Percentiles rank a stretch among this genome's conserved stretches.
Evolutionary conservation across 37 sponge, comb jelly and placozoan genomes (phyloP).

Genomic region (Cliona cf. orientalis): DNA sequence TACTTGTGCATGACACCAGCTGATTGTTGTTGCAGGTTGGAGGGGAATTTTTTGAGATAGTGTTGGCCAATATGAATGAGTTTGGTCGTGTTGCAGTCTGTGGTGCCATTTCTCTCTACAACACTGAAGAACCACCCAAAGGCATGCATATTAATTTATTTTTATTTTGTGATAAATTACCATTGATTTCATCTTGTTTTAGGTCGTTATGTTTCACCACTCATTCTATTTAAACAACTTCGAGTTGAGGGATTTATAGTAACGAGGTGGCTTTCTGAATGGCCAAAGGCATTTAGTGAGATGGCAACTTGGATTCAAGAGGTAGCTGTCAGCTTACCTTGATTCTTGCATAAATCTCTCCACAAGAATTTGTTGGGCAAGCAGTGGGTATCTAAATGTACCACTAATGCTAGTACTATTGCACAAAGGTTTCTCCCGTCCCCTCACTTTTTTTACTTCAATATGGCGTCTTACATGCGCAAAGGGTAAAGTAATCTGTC

Average conservation of each 20-base stretch:
- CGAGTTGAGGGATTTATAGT: conserved; percentile 74
- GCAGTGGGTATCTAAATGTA: too few relatives aligned
- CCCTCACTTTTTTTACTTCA: too few relatives aligned
- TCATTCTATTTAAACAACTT: conserved; percentile 64
- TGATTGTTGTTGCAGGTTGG: conserved; percentile 61
- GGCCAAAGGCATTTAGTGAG: conserved; percentile 64
- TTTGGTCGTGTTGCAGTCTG: conserved; percentile 79
- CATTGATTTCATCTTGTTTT: neutral
- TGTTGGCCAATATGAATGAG: conserved; percentile 67
- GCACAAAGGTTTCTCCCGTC: too few relatives aligned
- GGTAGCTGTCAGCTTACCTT: conserved; percentile 47
- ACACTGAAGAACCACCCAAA: conserved; percentile 23
- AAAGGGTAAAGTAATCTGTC: too few relatives aligned
- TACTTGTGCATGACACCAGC: neutral
- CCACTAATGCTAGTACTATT: too few relatives aligned
- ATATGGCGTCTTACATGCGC: too few relatives aligned
- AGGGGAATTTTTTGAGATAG: conserved; percentile 75
- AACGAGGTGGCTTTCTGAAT: conserved; percentile 24
- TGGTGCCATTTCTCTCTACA: conserved; percentile 83
- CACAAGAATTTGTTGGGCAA: too few relatives aligned
- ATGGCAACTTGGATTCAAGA: conserved; percentile 70
- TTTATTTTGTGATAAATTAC: neutral
- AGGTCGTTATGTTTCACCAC: neutral
- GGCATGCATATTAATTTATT: neutral
- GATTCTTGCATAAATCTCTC: too few relatives aligned